phyloP scores from a whole-genome alignment of 1,140 invertebrate genomes.

The Bombus soroeensis region DNA sequence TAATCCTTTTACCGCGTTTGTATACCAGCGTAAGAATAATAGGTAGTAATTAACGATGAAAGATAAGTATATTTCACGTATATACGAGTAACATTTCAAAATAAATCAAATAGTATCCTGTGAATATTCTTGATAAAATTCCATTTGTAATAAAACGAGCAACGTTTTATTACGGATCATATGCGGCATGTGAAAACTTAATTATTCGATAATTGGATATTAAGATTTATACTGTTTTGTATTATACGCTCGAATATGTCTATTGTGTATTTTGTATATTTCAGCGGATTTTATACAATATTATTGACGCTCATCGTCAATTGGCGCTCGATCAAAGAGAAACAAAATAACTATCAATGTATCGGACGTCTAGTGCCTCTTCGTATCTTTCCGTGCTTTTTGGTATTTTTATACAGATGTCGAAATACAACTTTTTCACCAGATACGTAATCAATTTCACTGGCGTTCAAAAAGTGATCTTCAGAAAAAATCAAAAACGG shows the following conservation, averaged over 20 bases:
- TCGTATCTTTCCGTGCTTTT: background rate
- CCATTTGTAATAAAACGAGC: background rate
- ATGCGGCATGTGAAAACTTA: background rate
- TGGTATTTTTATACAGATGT: background rate
- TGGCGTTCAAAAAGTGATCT: background rate
- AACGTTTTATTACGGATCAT: background rate
- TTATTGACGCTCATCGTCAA: background rate
- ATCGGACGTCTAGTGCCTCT: background rate
- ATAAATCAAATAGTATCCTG: background rate
- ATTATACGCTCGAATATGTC: background rate
- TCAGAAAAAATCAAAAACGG: background rate
- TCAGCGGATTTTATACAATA: background rate
- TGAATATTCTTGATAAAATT: background rate
- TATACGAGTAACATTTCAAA: too few species aligned
- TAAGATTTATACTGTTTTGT: background rate
- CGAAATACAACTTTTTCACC: background rate
- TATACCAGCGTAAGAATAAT: background rate
- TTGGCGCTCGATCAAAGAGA: background rate
- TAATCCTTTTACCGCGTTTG: background rate
- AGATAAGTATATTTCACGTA: too few species aligned
- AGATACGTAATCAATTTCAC: background rate
- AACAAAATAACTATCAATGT: background rate
- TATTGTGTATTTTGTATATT: too few species aligned
- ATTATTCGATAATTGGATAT: background rate
- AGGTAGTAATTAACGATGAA: background rate